Evolutionary conservation across 2,797 vertebrate species (phyloP).

Genomic region (Heterohyrax brucei): DNA sequence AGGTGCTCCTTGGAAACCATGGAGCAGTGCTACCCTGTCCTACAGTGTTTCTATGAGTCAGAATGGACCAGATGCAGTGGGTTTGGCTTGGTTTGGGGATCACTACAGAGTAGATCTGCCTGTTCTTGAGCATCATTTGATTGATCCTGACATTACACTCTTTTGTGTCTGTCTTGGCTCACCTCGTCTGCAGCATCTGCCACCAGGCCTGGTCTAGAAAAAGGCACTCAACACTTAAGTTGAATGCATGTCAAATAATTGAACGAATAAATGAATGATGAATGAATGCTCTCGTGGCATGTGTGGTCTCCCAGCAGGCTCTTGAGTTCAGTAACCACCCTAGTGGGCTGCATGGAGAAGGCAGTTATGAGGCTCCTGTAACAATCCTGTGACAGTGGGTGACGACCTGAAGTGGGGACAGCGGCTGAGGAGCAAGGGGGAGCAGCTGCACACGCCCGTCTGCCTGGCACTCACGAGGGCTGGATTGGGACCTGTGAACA

Average conservation of each 20-base stretch:
- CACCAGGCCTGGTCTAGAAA: background rate
- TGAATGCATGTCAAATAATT: background rate
- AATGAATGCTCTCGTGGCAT: background rate
- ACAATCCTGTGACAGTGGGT: background rate
- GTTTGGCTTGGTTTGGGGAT: background rate
- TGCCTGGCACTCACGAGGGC: constrained; percentile 54
- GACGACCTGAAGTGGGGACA: background rate
- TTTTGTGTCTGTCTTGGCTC: background rate
- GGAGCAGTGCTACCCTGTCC: too few relatives aligned
- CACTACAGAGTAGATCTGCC: background rate
- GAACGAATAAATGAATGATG: background rate
- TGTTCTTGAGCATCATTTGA: background rate
- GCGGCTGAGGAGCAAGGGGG: background rate
- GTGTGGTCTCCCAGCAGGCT: background rate
- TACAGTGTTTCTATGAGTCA: too few relatives aligned
- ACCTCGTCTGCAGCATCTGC: background rate
- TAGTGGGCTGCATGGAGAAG: background rate
- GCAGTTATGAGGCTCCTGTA: background rate
- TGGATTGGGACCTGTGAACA: constrained; percentile 30
- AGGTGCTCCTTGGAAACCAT: too few relatives aligned
- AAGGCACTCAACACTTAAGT: background rate
- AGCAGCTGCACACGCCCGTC: background rate
- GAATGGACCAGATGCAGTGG: too few relatives aligned
- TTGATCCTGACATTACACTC: background rate
- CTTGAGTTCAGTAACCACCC: background rate